A percentile compares a stretch with the other conserved stretches of the same genome.
Conservation (phyloP, 92 coral and sea anemone species). For the Phenganax marumi region DNA sequence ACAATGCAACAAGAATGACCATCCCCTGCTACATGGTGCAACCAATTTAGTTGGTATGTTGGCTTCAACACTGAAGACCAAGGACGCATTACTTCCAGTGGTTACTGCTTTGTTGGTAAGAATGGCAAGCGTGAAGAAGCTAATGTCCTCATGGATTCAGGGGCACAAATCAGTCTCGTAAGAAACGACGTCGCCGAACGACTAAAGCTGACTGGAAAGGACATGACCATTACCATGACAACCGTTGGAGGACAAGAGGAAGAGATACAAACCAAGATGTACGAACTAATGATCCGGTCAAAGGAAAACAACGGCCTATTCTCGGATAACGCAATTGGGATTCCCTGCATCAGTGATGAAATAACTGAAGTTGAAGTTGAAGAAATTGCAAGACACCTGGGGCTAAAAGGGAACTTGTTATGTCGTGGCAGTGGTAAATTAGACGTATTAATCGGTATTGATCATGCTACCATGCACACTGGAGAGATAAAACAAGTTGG, state of each 20-base stretch:
- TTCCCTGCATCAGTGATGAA: neutral
- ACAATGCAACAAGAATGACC: slow-evolving; percentile 11
- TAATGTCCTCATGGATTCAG: neutral
- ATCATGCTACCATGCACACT: slow-evolving; percentile 62
- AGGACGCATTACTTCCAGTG: slow-evolving; percentile 45
- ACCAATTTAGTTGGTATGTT: slow-evolving; percentile 4
- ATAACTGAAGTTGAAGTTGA: neutral
- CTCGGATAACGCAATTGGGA: neutral
- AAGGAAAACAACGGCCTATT: neutral
- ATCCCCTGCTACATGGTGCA: slow-evolving; percentile 19
- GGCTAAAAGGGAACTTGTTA: neutral
- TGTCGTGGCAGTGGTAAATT: slow-evolving; percentile 49
- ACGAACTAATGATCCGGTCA: neutral
- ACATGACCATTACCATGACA: neutral
- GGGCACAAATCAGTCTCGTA: neutral
- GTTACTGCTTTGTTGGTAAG: slow-evolving; percentile 36
- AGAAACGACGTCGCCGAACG: neutral
- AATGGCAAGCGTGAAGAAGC: slow-evolving; percentile 10
- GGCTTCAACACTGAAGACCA: slow-evolving; percentile 2
- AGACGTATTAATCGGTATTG: slow-evolving; percentile 61
- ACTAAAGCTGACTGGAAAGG: neutral
- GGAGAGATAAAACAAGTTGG: slow-evolving; percentile 59
- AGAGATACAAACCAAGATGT: neutral
- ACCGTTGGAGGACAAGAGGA: neutral
- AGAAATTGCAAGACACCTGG: neutral